Conservation (phyloP, 2,113 vertebrate genomes). For the Odontesthes bonariensis region DNA sequence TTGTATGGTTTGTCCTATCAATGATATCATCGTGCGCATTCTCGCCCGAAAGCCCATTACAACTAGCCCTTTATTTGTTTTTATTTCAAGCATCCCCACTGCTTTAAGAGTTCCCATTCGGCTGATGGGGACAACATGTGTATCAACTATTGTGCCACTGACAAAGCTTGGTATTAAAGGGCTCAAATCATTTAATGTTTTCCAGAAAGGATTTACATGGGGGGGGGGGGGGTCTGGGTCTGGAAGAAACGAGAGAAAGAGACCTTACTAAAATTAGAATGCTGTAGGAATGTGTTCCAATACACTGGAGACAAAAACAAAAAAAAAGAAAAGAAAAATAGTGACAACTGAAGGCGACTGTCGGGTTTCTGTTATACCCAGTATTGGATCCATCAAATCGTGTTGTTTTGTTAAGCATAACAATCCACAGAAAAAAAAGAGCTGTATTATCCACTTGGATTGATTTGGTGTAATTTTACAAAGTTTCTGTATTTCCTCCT, state of each 20-base stretch:
- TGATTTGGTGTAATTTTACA: neutral
- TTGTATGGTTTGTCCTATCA: slow-evolving; percentile 54
- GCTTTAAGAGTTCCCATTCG: slow-evolving; percentile 14
- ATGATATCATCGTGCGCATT: slow-evolving; percentile 47
- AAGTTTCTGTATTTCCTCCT: neutral
- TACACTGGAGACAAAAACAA: neutral
- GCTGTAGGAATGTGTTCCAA: slow-evolving; percentile 34
- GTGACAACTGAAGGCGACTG: neutral
- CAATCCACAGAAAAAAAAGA: neutral
- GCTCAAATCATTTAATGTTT: slow-evolving; percentile 61
- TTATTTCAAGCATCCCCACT: slow-evolving; percentile 26
- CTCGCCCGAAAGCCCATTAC: slow-evolving; percentile 33
- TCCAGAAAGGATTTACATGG: slow-evolving; percentile 46
- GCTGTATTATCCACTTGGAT: neutral
- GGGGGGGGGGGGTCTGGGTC: too few relatives aligned
- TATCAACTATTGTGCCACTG: slow-evolving; percentile 27
- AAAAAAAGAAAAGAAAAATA: neutral
- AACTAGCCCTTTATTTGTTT: slow-evolving; percentile 21
- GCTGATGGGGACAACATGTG: slow-evolving; percentile 46
- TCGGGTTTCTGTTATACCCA: neutral
- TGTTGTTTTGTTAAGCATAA: neutral
- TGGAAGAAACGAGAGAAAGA: slow-evolving; percentile 44
- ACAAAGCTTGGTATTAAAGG: slow-evolving; percentile 36
- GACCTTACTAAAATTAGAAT: slow-evolving; percentile 34
- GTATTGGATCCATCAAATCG: neutral